These are phyloP conservation scores for Boulengeromyrus knoepffleri DNA, from an alignment of 2,113 vertebrate species.

Conservation along the genomic window DNA sequence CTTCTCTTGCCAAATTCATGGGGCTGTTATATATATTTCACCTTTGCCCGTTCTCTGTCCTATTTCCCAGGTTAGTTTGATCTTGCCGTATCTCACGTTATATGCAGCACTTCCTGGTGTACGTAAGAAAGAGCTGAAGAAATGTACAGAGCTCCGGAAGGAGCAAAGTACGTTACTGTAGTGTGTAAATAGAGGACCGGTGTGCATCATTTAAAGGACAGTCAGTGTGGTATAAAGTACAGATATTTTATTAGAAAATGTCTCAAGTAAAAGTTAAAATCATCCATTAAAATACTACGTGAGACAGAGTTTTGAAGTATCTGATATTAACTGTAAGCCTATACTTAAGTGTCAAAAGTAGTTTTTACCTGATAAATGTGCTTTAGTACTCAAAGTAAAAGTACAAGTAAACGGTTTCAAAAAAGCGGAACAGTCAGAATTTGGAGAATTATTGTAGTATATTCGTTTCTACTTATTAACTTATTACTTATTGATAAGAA, in stretches of 20 bases:
- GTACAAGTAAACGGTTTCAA: neutral
- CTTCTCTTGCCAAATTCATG: no score
- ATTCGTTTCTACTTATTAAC: neutral
- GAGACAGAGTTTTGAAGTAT: neutral
- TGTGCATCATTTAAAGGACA: no score
- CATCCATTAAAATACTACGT: neutral
- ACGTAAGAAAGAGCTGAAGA: no score
- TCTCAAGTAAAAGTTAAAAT: neutral
- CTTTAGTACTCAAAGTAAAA: neutral
- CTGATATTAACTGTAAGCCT: neutral
- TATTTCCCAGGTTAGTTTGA: no score
- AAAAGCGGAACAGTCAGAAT: neutral
- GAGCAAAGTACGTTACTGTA: no score
- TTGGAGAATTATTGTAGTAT: neutral
- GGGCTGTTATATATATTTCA: no score
- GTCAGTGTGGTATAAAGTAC: neutral
- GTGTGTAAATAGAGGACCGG: no score
- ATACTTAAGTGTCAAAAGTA: conserved; percentile 5
- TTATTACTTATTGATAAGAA: neutral
- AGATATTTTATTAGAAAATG: neutral
- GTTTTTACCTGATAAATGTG: neutral
- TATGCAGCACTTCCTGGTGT: no score
- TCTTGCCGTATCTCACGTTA: no score
- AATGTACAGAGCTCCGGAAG: no score
- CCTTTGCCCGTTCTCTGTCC: no score